Evolutionary conservation across 2,888 invertebrate genomes (phyloP).

Genomic region (Acronicta alni): DNA sequence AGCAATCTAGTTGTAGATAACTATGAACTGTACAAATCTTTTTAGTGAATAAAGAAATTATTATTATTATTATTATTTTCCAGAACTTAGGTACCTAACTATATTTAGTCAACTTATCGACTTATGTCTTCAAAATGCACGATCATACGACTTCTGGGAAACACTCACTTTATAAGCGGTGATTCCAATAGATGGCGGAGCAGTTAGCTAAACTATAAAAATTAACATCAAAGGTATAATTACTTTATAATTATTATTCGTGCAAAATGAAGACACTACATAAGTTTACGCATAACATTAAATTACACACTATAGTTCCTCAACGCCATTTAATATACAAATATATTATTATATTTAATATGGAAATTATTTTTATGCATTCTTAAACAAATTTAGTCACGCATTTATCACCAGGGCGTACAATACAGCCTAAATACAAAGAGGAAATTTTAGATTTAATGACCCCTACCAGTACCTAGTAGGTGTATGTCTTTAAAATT

Average conservation of each 20-base stretch:
- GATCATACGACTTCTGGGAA: slow-evolving; percentile 14
- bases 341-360: slow-evolving; percentile 44
- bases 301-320: slow-evolving; percentile 62
- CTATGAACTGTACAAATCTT: no score
- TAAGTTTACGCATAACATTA: slow-evolving; percentile 24
- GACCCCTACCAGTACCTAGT: not conserved
- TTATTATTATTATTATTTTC: no score
- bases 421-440: slow-evolving; percentile 65
- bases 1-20: no score
- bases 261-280: slow-evolving; percentile 44
- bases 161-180: slow-evolving; percentile 39
- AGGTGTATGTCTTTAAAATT: no score
- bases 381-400: slow-evolving; percentile 85
- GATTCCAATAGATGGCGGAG: slow-evolving; percentile 3
- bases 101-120: slow-evolving; percentile 29
- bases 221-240: slow-evolving; percentile 11
- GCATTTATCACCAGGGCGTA: slow-evolving; percentile 69
- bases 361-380: slow-evolving; percentile 77
- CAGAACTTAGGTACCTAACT: slow-evolving; percentile 16
- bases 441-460: slow-evolving; percentile 36
- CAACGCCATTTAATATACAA: slow-evolving; percentile 58
- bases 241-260: slow-evolving; percentile 19
- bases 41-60: no score
- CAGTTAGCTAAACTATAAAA: slow-evolving; percentile 25
- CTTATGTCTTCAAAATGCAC: slow-evolving; percentile 44